Conservation (phyloP, 1,140 invertebrate genomes). For the Solen grandis region DNA sequence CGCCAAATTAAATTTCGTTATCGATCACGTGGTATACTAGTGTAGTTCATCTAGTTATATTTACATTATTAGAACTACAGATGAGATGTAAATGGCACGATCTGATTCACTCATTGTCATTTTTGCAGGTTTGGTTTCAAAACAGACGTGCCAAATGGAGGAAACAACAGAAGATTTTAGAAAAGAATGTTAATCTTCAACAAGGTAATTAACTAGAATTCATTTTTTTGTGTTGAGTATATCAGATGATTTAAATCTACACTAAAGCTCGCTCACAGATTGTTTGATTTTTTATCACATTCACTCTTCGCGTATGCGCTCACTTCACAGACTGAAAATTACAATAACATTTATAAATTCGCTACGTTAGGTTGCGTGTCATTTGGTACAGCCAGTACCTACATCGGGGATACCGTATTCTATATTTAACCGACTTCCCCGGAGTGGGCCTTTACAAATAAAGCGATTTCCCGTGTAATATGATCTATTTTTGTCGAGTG, state of each 20-base stretch:
- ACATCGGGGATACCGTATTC: too few relatives aligned
- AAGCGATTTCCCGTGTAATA: too few relatives aligned
- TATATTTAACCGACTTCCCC: too few relatives aligned
- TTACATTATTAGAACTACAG: too few relatives aligned
- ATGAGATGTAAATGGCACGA: neutral
- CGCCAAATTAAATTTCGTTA: too few relatives aligned
- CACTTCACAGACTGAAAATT: too few relatives aligned
- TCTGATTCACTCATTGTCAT: neutral
- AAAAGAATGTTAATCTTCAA: slow-evolving; percentile 32
- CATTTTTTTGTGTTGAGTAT: slow-evolving; percentile 84
- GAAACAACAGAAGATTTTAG: slow-evolving; percentile 86
- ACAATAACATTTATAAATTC: neutral
- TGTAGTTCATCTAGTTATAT: too few relatives aligned
- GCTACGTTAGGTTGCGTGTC: neutral
- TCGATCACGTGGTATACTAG: too few relatives aligned
- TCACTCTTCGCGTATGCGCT: too few relatives aligned
- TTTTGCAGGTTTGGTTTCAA: slow-evolving; percentile 97
- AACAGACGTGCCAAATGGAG: slow-evolving; percentile 99
- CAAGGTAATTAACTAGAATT: slow-evolving; percentile 70
- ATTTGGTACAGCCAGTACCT: too few relatives aligned
- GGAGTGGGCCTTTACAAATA: too few relatives aligned
- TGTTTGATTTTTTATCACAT: neutral
- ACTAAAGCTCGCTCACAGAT: neutral
- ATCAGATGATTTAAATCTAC: neutral
- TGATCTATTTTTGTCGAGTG: too few relatives aligned